Evolutionary conservation across 35 echinoderm and acorn worm genomes (phyloP).

Genomic region (Anneissia japonica): DNA sequence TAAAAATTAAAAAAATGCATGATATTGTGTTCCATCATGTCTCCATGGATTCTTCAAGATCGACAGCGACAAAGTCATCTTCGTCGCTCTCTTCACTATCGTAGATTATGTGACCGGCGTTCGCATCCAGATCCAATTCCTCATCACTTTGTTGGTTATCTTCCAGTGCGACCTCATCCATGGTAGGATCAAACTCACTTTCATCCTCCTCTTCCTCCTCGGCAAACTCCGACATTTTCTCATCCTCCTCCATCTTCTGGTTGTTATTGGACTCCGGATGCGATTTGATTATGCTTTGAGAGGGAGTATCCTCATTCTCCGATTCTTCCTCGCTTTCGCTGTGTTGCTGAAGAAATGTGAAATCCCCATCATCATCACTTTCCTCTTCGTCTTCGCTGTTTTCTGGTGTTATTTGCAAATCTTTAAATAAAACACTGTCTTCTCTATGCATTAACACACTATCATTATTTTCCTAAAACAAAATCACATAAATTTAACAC

Average conservation of each 20-base stretch:
- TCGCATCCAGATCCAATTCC: slow-evolving; percentile 34
- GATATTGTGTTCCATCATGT: too few species aligned
- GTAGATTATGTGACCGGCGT: neutral
- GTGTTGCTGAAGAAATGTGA: slow-evolving; percentile 20
- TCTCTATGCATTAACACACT: slow-evolving; percentile 12
- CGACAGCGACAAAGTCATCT: slow-evolving; percentile 45
- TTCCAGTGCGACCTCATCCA: slow-evolving; percentile 2
- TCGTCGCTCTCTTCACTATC: slow-evolving; percentile 13
- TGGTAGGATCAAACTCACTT: slow-evolving; percentile 5
- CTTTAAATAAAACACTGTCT: slow-evolving; percentile 74
- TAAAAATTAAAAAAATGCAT: too few species aligned
- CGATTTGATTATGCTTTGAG: neutral
- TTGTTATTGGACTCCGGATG: slow-evolving; percentile 15
- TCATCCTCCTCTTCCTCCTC: slow-evolving; percentile 23
- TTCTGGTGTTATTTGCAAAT: slow-evolving; percentile 90
- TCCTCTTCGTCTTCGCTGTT: slow-evolving; percentile 88
- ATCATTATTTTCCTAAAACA: neutral
- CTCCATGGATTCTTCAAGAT: slow-evolving; percentile 34
- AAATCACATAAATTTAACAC: too few species aligned
- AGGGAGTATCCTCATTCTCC: slow-evolving; percentile 35
- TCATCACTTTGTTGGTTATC: slow-evolving; percentile 18
- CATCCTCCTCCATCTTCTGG: slow-evolving; percentile 18
- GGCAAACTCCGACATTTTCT: slow-evolving; percentile 3
- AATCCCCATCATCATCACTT: slow-evolving; percentile 27
- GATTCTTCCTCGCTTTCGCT: slow-evolving; percentile 49